Evolutionary conservation across 53 echinoderm and acorn worm genomes (phyloP).

Genomic region (Hippasteria phrygiana): DNA sequence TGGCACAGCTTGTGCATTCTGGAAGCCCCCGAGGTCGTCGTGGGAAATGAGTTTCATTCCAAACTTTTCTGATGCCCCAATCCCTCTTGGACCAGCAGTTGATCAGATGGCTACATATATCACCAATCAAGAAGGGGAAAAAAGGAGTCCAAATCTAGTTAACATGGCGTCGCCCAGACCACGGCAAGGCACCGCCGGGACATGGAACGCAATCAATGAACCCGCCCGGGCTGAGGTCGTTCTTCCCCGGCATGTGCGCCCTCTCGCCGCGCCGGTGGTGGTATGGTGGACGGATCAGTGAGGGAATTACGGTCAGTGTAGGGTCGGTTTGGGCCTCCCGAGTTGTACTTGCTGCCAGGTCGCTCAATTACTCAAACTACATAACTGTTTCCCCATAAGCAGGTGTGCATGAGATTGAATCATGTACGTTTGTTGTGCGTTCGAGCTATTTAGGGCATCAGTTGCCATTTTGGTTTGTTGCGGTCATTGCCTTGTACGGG

Average conservation of each 20-base stretch:
- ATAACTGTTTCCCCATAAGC: no score
- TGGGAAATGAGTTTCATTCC: no score
- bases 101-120: conserved; percentile 20
- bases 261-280: not conserved
- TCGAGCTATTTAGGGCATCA: conserved; percentile 15
- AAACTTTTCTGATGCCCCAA: not conserved
- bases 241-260: not conserved
- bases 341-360: not conserved
- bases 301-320: conserved; percentile 35
- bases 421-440: not conserved
- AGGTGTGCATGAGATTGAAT: no score
- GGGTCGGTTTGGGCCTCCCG: not conserved
- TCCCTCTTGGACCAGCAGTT: not conserved
- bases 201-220: not conserved
- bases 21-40: no score
- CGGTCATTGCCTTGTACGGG: conserved; percentile 29
- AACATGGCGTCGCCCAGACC: conserved; percentile 57
- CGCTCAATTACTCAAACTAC: conserved; percentile 33
- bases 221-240: not conserved
- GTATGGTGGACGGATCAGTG: no score
- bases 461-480: not conserved
- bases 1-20: no score
- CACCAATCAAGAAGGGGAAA: conserved; percentile 2
- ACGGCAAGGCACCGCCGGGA: conserved; percentile 22
- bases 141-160: conserved; percentile 23